phyloP scores from a whole-genome alignment of 2,797 vertebrate genomes.

The Ciconia nigra region DNA sequence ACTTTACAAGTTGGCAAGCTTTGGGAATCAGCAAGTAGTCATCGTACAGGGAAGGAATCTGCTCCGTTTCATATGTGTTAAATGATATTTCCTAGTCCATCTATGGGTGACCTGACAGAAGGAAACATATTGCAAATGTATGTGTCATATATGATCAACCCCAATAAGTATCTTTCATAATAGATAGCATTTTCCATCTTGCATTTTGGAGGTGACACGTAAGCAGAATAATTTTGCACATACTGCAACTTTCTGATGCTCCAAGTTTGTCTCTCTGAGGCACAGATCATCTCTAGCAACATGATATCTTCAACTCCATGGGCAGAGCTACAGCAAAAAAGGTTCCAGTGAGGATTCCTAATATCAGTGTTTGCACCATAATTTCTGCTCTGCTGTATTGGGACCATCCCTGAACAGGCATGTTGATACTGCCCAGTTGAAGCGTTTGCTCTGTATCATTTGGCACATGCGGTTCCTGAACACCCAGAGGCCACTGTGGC shows the following conservation, averaged over 20 bases:
- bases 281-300: not conserved
- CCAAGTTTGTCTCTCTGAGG: not conserved
- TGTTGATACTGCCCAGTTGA: not conserved
- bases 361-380: too few species aligned
- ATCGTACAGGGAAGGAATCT: not conserved
- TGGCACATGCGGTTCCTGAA: not conserved
- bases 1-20: slow-evolving; percentile 30
- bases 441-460: not conserved
- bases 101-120: slow-evolving; percentile 31
- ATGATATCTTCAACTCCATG: not conserved
- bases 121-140: slow-evolving; percentile 42
- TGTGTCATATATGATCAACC: slow-evolving; percentile 3
- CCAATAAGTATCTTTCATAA: not conserved
- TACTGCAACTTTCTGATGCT: not conserved
- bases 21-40: not conserved
- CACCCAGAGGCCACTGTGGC: not conserved
- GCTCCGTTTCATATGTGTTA: not conserved
- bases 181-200: not conserved
- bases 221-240: not conserved
- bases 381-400: not conserved
- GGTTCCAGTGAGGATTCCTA: not conserved
- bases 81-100: slow-evolving; percentile 24
- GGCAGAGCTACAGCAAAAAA: not conserved
- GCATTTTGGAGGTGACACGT: not conserved
- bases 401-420: too few species aligned